Base-by-base conservation (phyloP, 2,113 vertebrate genomes). In the Labrus mixtus region DNA sequence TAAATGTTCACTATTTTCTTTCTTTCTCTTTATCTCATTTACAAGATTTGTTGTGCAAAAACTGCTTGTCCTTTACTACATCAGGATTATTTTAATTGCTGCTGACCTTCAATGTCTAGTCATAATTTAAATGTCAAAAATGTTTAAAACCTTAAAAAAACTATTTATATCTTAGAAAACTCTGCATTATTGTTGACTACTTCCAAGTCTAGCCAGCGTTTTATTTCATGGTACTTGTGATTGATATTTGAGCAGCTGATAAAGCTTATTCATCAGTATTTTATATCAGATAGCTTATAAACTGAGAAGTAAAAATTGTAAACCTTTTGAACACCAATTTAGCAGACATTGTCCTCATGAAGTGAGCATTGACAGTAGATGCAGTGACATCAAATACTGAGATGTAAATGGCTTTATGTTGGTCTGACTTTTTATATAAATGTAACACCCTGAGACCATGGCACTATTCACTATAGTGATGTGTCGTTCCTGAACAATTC, bases 11-110 rank as follows among this genome's bases (percentile, higher is more conserved):
- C 37, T 8, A 8, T 25, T 1, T 25, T 25, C 25, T 60, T 70
- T 74, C 74, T 23, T 60, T 83, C 73, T 62, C 4, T 41, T 71
- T 56, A 51, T 70, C 37, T 61, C 45, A 46, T 63, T 74, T 63
- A 71, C 69, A 60, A 72, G 55, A 84, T 48, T 48, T 41, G 45
- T 71, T 91, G 92, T 93, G 90, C 90, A 93, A 92, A 93, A 76
- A 84, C 39, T 82, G 79, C 90, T 82, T n/a, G 0, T 62, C 58
- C 70, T 87, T 66, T 65, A 50, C 55, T 23, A 53, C 65, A 78
- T 13, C 64, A 90, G 79, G 78, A 79, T n/a, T 79, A 19, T 36
- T 45, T 9, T 83, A 80, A 55, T 64, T 54, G 41, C 8, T 9
- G 8, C 7, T 10, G 10, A 70, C 54, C 20, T 79, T 76, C 62